Evolutionary conservation across 2,888 invertebrate genomes (phyloP).

Genomic region (Pachydiplax longipennis): DNA sequence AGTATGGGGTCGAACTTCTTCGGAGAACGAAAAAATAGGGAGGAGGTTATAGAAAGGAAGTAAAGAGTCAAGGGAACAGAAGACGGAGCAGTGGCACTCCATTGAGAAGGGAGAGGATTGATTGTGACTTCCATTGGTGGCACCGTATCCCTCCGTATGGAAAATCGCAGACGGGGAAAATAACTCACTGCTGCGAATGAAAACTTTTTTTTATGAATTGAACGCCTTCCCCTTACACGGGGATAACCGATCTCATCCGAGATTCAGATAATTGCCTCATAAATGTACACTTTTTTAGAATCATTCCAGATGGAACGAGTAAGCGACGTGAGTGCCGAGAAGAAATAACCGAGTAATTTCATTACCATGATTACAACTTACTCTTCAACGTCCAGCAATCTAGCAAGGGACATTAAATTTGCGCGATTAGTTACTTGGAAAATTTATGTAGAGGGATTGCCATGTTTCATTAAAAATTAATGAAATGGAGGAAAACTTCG

Average conservation of each 20-base stretch:
- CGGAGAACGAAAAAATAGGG: not conserved
- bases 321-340: too few species aligned
- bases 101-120: not conserved
- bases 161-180: not conserved
- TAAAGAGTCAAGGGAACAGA: not conserved
- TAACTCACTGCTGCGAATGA: not conserved
- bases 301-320: not conserved
- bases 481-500: too few species aligned
- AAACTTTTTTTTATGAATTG: too few species aligned
- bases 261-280: not conserved
- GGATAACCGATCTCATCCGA: not conserved
- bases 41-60: not conserved
- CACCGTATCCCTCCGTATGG: not conserved
- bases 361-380: too few species aligned
- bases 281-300: not conserved
- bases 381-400: too few species aligned
- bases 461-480: too few species aligned
- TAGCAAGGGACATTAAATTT: too few species aligned
- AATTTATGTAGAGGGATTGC: too few species aligned
- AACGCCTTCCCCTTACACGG: too few species aligned
- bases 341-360: too few species aligned
- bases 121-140: not conserved
- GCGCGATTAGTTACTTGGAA: too few species aligned
- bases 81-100: not conserved
- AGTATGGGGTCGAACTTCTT: not conserved